Evolutionary conservation across 2,797 vertebrate species (phyloP).

Genomic region (Poeciliopsis turneri): DNA sequence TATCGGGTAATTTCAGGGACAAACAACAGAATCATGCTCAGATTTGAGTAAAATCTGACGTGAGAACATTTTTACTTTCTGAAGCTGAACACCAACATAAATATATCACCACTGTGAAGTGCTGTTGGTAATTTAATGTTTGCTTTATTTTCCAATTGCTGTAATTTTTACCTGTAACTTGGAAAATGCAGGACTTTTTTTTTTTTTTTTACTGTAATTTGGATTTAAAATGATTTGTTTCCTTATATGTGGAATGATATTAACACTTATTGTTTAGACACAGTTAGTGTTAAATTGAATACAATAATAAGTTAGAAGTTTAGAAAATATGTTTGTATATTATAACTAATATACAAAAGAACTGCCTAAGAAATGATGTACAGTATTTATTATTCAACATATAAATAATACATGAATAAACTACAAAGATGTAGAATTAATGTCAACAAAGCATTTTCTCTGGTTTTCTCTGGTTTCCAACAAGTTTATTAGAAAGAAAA

Average conservation of each 20-base stretch:
- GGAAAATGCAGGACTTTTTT: background rate
- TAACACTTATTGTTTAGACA: background rate
- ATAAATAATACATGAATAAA: background rate
- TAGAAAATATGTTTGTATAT: background rate
- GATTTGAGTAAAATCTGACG: background rate
- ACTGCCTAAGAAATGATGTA: background rate
- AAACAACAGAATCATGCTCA: background rate
- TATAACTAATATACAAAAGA: background rate
- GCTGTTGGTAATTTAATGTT: background rate
- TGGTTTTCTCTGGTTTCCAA: background rate
- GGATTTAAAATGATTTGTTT: background rate
- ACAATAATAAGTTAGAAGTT: background rate
- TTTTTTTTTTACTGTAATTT: background rate
- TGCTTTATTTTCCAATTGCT: background rate
- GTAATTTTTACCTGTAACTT: background rate
- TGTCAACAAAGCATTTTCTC: background rate
- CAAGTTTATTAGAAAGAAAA: background rate
- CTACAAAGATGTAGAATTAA: background rate
- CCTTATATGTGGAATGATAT: background rate
- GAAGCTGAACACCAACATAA: background rate
- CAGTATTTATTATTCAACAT: background rate
- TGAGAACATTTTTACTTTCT: background rate
- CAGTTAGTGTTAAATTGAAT: background rate
- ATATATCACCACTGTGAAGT: background rate
- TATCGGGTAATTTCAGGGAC: background rate